Percentiles rank a stretch among this genome's conserved stretches.
These are phyloP conservation scores for Monoplex corrugatus DNA, from an alignment of 2,888 invertebrate species.

Conservation along the genomic window DNA sequence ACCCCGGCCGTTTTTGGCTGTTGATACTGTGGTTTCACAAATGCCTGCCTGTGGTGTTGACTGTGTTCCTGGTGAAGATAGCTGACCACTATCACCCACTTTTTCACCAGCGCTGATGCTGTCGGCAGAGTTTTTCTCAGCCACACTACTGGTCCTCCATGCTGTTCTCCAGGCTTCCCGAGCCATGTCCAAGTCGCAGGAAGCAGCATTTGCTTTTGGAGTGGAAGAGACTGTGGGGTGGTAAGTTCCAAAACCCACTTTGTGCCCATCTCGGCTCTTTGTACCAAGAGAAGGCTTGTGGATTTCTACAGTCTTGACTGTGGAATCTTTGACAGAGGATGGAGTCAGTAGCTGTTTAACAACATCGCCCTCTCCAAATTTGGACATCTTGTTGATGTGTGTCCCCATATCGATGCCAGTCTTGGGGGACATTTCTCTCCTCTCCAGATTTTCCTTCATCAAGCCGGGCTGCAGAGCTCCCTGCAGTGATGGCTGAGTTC, in stretches of 20 bases:
- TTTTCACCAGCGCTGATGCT: neutral
- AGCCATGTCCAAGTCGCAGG: conserved; percentile 1
- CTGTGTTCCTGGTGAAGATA: neutral
- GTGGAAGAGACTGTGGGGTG: neutral
- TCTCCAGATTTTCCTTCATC: neutral
- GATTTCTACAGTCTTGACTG: neutral
- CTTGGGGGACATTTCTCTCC: neutral
- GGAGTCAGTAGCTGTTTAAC: neutral
- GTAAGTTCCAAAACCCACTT: neutral
- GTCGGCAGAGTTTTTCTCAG: neutral
- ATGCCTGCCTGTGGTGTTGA: neutral
- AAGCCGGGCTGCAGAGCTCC: neutral
- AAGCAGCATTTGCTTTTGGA: neutral
- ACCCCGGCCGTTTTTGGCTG: neutral
- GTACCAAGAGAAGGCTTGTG: neutral
- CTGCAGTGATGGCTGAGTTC: neutral
- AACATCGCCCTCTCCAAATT: conserved; percentile 5
- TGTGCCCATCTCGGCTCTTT: neutral
- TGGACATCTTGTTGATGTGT: neutral
- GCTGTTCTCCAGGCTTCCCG: conserved; percentile 27
- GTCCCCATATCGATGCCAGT: neutral
- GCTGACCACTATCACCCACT: neutral
- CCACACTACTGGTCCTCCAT: conserved; percentile 33
- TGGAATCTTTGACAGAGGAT: neutral
- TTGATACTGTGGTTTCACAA: neutral